Evolutionary conservation across 2,888 invertebrate species (phyloP), one percentile per base, ranked within the genome.

Genomic region (Lordiphosa andalusiaca): DNA sequence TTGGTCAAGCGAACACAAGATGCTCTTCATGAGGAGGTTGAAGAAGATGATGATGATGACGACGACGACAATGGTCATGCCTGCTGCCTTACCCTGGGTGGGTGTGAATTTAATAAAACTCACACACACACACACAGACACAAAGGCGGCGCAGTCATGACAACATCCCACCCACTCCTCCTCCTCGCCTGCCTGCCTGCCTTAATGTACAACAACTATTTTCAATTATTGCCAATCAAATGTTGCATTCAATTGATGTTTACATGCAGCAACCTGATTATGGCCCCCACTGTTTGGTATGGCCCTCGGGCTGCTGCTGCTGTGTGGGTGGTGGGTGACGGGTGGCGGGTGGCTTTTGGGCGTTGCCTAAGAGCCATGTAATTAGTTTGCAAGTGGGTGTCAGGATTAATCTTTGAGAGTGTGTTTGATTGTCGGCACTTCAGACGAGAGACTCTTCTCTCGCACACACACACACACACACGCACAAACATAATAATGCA

Each of bases 151-250:
- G 4, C 6, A 40, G 39, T 6, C 37, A 30, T 42, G 21, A 37
- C 19, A 80, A 80, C 83, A 77, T 71, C 66, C 13, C 30, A 6
- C 33, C 40, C 38, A 39, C 21, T 30, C n/a, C 53, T 33, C 49
- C 13, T 55, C 38, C 30, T 39, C 63, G n/a, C n/a, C 16, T 16
- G 16, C 16, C 16, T 16, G 16, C 54, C 55, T 56, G 23, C 38
- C 25, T 54, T 63, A 46, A 77, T 82, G 67, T 74, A 71, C 76
- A 75, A 73, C 84, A 87, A 87, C 83, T 82, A 86, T 87, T 87
- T 85, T 81, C 87, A 87, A 87, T 87, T 88, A 87, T 88, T 86
- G 82, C 85, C 86, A 87, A 88, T 87, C 87, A 87, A 87, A 87
- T 85, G 85, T 81, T 86, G 86, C 88, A 81, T 85, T 86, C 84